These are phyloP conservation scores for Eleginops maclovinus DNA, from an alignment of 2,113 vertebrate species.

Conservation along the genomic window DNA sequence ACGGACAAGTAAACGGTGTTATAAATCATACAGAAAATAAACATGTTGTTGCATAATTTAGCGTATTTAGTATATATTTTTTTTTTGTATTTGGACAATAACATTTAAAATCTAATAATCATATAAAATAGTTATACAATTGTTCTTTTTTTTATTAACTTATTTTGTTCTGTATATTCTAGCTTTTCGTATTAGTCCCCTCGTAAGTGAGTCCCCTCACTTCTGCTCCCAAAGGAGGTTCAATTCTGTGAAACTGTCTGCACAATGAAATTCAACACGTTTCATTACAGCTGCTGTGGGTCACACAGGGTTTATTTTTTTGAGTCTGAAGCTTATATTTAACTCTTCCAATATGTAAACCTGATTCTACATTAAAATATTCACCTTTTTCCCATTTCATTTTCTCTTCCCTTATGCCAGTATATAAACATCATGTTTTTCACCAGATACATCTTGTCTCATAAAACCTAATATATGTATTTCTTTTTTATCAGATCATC, in stretches of 20 bases:
- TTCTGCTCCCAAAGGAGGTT: neutral
- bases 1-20: neutral
- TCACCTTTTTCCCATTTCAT: neutral
- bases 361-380: neutral
- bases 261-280: neutral
- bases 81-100: neutral
- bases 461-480: neutral
- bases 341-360: too few relatives aligned
- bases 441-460: neutral
- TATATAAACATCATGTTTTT: neutral
- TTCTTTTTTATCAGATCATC: neutral
- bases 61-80: neutral
- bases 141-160: neutral
- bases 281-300: neutral
- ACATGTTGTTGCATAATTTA: neutral
- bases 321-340: neutral
- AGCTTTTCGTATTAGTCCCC: neutral
- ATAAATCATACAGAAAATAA: neutral
- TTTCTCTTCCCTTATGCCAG: neutral
- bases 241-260: neutral
- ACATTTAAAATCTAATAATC: neutral
- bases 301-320: conserved; percentile 5
- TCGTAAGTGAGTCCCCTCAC: neutral
- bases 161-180: neutral
- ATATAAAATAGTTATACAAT: too few relatives aligned